Evolutionary conservation across 2,113 vertebrate genomes (phyloP), one percentile per base, ranked within the genome.

Genomic region (Xenopus borealis): DNA sequence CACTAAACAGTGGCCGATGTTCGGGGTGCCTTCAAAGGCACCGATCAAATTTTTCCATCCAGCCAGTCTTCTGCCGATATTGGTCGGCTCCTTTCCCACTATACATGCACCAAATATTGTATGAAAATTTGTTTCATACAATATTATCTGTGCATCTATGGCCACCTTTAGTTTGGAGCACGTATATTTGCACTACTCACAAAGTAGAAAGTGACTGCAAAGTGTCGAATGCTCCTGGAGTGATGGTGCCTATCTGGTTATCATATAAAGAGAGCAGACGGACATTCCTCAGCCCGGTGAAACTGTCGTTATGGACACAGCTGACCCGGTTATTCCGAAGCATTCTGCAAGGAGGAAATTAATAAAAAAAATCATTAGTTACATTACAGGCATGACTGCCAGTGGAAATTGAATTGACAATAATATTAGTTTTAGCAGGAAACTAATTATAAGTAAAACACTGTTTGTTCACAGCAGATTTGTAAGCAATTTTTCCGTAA

Each of bases 241-340:
- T 79, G 71, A 99, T 98, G n/a, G 92, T 98, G 85, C 92, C 92
- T 83, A 99, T 94, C 88, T 96, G 95, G 85, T 99, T 99, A 90
- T 99, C 96, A 0, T 99, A 99, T 16, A 99, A 90, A 0, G 97
- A 99, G 79, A 99, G 92, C 65, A 99, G 93, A 14, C 97, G 95
- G 27, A 99, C 96, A 0, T 93, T 97, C 83, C 94, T 90, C 80
- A 99, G 87, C 20, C 97, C 97, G 0, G 95, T 95, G 89, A 99
- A 99, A 81, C 97, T 99, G 91, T 95, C 94, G 0, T 99, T 99
- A 89, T 99, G 97, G 83, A 99, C 89, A 59, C 97, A 99, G 87
- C 93, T 95, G 87, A 99, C 95, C 62, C 94, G 95, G 80, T 99
- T 98, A 90, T 95, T 99, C 80, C 97, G 91, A 75, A 99, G 89